Base-by-base conservation (phyloP, 1,140 invertebrate species). In the Calephelis virginiensis region DNA sequence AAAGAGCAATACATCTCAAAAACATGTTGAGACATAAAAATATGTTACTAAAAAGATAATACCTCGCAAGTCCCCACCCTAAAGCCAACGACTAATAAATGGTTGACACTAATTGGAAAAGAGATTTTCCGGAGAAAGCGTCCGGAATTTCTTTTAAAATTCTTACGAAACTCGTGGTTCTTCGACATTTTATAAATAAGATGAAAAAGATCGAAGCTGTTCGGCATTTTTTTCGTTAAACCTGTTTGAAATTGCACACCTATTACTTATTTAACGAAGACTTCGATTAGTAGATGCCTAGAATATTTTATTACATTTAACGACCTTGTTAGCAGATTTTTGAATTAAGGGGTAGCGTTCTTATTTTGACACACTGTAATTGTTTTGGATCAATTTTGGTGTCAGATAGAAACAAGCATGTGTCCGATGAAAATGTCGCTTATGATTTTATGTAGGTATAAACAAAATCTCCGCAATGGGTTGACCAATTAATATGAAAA, bases 101-200 rank as follows among this genome's bases (percentile, higher is more conserved):
- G 77, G 77, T 71, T 80, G 78, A 82, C 82, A 82, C 78, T 84
- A 84, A 84, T 84, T 84, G 80, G 77, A 75, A 53, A 53, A 53
- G 50, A 53, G 63, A 64, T 64, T 56, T 64, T 64, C 63, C 72
- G 62, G 70, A 73, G 74, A 75, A 71, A 76, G 68, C 68, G 67
- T 70, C 68, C 61, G 76, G 72, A 79, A 80, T 77, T 74, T 66
- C 74, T 77, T 75, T 76, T 65, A 74, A 80, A 76, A 80, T 73
- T 74, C 69, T 72, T 63, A 69, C 61, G 56, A 72, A 78, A 78
- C 67, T 72, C 66, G 53, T 72, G 70, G 70, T 78, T 72, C 67
- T 67, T 61, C 63, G 49, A 68, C 66, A 72, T 67, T 80, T 73
- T 77, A 70, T 74, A 75, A 75, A 72, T 63, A 56, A 70, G 69